Evolutionary conservation across 2,888 invertebrate species (phyloP), one percentile per base, ranked within the genome.

Genomic region (Drosophila picticornis): DNA sequence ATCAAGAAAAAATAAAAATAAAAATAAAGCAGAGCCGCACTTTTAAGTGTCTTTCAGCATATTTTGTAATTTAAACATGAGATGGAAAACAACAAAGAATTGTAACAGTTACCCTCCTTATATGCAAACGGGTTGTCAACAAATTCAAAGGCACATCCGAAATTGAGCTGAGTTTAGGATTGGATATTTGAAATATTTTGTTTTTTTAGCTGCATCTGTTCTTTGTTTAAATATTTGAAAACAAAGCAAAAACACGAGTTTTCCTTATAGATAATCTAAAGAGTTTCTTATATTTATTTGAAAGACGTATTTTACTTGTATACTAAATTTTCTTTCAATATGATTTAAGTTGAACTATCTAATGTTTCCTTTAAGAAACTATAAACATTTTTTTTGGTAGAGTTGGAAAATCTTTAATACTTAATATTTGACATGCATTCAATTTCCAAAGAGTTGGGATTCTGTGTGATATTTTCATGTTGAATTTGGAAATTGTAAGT

Each of bases 11-110:
- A 53, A 63, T 46, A 62, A 38, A 25, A 9, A 25, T 6, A 5
- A 58, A 67, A 61, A 63, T 36, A 34, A 13, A 25, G 2, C 43
- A 53, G 13, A 72, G 55, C 68, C 57, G 52, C 74, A 51, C 34
- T 67, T 71, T 88, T 83, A 80, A 83, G 88, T 83, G 61, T 66
- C 85, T 79, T 82, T 76, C 75, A 61, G 57, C 77, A 53, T 55
- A 43, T 19, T 62, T 52, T 31, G 62, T 62, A 56, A 73, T 34
- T 61, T 50, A 58, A 56, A 80, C 63, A 50, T 29, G 22, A 22
- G 40, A 19, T 46, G 13, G 27, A 57, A 46, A 19, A 38, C 19
- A 56, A 16, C 6, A 16, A 13, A 1, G 7, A 16, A 66, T 34
- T 51, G 40, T 51, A 48, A 36, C 46, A 32, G 22, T 57, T 57